A percentile compares a stretch with the other conserved stretches of the same genome.
These are phyloP conservation scores for Nothocercus julius DNA, from an alignment of 2,113 vertebrate species.

Conservation along the genomic window DNA sequence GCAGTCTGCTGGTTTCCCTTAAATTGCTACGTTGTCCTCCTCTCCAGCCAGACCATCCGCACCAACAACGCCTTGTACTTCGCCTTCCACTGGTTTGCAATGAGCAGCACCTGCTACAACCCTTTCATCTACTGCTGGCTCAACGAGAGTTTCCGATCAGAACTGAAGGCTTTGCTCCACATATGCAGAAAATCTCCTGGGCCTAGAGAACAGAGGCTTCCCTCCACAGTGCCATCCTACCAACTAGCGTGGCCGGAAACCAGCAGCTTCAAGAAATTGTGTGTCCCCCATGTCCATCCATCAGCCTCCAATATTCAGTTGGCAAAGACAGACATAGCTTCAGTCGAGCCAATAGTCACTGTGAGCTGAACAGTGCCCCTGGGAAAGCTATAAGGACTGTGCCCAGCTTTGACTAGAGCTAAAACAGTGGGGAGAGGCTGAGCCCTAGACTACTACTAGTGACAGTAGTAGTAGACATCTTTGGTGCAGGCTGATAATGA, in stretches of 20 bases:
- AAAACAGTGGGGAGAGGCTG: neutral
- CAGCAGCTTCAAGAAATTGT: conserved; percentile 20
- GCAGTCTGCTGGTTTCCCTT: conserved; percentile 95
- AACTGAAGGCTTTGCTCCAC: conserved; percentile 84
- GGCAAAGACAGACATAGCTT: conserved; percentile 84
- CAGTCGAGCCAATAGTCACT: conserved; percentile 84
- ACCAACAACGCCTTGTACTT: conserved; percentile 91
- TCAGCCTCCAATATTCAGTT: conserved; percentile 73
- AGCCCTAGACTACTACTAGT: neutral
- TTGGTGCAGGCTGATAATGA: neutral
- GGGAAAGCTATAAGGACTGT: neutral
- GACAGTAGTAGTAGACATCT: neutral
- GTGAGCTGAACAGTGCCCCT: conserved; percentile 64
- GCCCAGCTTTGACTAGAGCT: neutral
- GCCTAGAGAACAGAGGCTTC: conserved; percentile 33
- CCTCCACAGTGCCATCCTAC: conserved; percentile 74
- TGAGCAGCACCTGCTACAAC: conserved; percentile 97
- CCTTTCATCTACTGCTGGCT: conserved; percentile 98
- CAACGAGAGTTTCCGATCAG: conserved; percentile 89
- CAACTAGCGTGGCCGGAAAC: conserved; percentile 75
- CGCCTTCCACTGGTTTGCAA: conserved; percentile 94
- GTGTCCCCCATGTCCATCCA: conserved; percentile 71
- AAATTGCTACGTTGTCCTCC: conserved; percentile 92
- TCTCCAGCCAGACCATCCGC: conserved; percentile 89
- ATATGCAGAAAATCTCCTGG: conserved; percentile 78